phyloP scores from a whole-genome alignment of 2,888 invertebrate genomes.

The Athalia cordata region DNA sequence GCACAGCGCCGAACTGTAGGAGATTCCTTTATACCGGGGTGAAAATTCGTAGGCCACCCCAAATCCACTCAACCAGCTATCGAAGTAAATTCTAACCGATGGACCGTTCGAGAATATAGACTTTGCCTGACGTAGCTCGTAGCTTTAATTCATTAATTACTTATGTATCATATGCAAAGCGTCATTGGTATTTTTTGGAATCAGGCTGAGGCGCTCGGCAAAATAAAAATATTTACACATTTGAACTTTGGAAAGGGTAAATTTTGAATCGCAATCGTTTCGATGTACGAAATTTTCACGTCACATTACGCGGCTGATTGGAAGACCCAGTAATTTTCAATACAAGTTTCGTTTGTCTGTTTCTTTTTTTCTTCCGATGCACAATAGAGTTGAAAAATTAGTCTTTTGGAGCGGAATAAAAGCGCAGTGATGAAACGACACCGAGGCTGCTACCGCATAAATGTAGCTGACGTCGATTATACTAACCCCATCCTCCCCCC shows the following conservation, averaged over 20 bases:
- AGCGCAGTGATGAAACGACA: conserved; percentile 8
- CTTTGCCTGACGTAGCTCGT: background rate
- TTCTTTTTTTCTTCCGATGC: background rate
- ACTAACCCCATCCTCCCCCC: background rate
- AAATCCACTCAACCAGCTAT: conserved; percentile 21
- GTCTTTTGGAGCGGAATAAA: conserved; percentile 16
- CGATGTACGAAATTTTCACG: background rate
- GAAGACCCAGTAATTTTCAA: background rate
- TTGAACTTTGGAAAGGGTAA: background rate
- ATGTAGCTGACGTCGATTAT: conserved; percentile 9
- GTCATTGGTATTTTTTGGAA: no score
- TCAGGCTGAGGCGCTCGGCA: no score
- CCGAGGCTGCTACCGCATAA: background rate
- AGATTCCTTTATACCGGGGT: background rate
- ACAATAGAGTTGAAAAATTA: conserved; percentile 26
- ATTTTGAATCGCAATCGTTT: background rate
- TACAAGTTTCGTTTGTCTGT: background rate
- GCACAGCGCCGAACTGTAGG: background rate
- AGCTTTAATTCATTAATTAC: background rate
- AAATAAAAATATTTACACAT: background rate
- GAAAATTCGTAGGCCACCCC: conserved; percentile 9
- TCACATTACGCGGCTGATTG: conserved; percentile 1
- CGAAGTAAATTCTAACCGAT: background rate
- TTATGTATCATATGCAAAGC: no score
- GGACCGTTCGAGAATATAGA: background rate